Evolutionary conservation across 2,888 invertebrate genomes (phyloP).

Genomic region (Diploptera punctata): DNA sequence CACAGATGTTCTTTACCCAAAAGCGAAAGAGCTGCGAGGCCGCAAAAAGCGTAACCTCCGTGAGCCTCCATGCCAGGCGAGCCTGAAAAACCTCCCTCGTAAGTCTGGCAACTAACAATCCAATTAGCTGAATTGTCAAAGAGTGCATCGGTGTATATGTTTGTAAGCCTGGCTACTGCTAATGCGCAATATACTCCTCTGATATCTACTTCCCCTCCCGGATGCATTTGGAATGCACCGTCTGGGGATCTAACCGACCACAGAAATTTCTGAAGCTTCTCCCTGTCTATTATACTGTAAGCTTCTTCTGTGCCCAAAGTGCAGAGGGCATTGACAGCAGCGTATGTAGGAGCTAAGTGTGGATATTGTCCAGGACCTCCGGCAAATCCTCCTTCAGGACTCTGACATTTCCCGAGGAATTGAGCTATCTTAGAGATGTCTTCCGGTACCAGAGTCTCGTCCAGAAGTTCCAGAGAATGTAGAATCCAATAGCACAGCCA

Average conservation of each 20-base stretch:
- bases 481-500: constrained; percentile 99
- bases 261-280: constrained; percentile 77
- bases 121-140: constrained; percentile 90
- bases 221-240: constrained; percentile 93
- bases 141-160: constrained; percentile 75
- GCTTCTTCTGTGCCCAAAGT: constrained; percentile 86
- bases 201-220: constrained; percentile 92
- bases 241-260: constrained; percentile 77
- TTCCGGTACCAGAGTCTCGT: constrained; percentile 63
- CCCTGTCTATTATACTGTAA: constrained; percentile 82
- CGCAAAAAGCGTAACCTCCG: constrained; percentile 99
- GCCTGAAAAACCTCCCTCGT: constrained; percentile 98
- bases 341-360: constrained; percentile 97
- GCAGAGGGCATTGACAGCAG: constrained; percentile 92
- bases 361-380: constrained; percentile 94
- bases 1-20: constrained; percentile 77
- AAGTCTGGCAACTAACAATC: constrained; percentile 95
- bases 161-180: constrained; percentile 86
- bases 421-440: constrained; percentile 61
- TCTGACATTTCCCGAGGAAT: constrained; percentile 75
- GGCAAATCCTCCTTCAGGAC: constrained; percentile 84
- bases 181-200: constrained; percentile 97
- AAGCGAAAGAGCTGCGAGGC: constrained; percentile 86
- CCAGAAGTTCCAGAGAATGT: constrained; percentile 84
- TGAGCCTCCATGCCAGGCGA: constrained; percentile 96